These are phyloP conservation scores for Phaethornis superciliosus DNA, from an alignment of 2,113 vertebrate species.

Conservation along the genomic window DNA sequence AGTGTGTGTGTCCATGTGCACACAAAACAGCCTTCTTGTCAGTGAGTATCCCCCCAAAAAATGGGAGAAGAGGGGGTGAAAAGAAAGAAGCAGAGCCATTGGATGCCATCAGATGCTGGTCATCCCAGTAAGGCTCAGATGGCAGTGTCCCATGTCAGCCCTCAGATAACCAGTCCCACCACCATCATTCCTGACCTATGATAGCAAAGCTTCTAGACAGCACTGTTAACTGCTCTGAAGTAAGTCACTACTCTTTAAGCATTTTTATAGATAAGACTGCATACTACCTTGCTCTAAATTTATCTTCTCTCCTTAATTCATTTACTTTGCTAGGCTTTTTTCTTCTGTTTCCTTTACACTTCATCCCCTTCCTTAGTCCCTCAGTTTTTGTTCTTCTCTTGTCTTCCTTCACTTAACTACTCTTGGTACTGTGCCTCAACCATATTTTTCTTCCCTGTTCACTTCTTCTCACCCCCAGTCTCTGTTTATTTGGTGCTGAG, in stretches of 20 bases:
- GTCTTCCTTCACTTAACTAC: too few species aligned
- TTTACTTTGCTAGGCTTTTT: neutral
- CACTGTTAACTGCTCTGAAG: neutral
- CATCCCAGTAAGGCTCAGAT: neutral
- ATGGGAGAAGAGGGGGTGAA: fast-evolving
- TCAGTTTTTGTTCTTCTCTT: too few species aligned
- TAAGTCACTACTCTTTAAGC: neutral
- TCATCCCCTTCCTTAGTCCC: neutral
- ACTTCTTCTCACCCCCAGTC: too few species aligned
- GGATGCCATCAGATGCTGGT: neutral
- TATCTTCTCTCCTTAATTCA: neutral
- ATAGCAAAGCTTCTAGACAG: neutral
- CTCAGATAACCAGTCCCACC: neutral
- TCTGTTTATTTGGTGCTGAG: too few species aligned
- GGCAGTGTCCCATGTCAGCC: neutral
- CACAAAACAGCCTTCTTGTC: neutral
- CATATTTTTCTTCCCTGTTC: too few species aligned
- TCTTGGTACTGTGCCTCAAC: too few species aligned
- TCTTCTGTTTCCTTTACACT: neutral
- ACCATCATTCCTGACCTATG: neutral
- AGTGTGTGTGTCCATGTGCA: fast-evolving
- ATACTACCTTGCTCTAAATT: neutral
- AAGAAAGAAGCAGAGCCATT: neutral
- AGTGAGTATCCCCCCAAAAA: neutral
- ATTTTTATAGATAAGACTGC: neutral